phyloP scores from a whole-genome alignment of 1,140 invertebrate genomes.

The Helicoverpa zea region DNA sequence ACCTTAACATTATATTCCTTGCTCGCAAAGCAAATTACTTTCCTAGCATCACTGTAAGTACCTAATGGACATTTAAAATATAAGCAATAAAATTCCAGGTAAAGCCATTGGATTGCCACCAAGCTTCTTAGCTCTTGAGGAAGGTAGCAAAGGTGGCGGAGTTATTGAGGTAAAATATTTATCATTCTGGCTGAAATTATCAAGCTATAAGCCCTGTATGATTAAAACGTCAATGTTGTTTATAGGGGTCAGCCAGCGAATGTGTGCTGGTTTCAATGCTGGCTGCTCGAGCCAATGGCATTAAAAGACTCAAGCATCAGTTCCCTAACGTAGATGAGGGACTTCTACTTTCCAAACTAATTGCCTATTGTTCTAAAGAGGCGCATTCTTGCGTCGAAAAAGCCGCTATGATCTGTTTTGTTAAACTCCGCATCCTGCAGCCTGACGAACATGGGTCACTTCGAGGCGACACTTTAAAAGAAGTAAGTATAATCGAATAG shows the following conservation, averaged over 20 bases:
- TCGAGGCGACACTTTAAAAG: slow-evolving; percentile 94
- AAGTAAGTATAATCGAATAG: slow-evolving; percentile 84
- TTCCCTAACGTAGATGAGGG: slow-evolving; percentile 98
- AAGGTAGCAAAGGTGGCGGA: slow-evolving; percentile 95
- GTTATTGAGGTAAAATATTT: slow-evolving; percentile 93
- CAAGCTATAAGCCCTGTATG: neutral
- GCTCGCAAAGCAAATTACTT: no score
- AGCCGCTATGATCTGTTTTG: slow-evolving; percentile 99
- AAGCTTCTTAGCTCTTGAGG: slow-evolving; percentile 93
- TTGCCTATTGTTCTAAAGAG: slow-evolving; percentile 97
- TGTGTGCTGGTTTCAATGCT: slow-evolving; percentile 98
- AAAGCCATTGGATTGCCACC: slow-evolving; percentile 97
- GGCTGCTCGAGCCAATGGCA: slow-evolving; percentile 97
- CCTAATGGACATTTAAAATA: no score
- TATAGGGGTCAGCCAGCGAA: slow-evolving; percentile 98
- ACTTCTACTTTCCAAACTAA: slow-evolving; percentile 96
- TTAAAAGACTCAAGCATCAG: slow-evolving; percentile 95
- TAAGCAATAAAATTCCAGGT: slow-evolving; percentile 83
- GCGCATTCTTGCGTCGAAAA: slow-evolving; percentile 99
- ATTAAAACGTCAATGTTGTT: slow-evolving; percentile 32
- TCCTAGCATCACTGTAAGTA: no score
- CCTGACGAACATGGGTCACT: slow-evolving; percentile 97
- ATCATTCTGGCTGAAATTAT: neutral
- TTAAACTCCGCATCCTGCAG: slow-evolving; percentile 98
- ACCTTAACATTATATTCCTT: no score